Conservation (phyloP, 2,797 vertebrate species). For the Myioborus melanocephalus region DNA sequence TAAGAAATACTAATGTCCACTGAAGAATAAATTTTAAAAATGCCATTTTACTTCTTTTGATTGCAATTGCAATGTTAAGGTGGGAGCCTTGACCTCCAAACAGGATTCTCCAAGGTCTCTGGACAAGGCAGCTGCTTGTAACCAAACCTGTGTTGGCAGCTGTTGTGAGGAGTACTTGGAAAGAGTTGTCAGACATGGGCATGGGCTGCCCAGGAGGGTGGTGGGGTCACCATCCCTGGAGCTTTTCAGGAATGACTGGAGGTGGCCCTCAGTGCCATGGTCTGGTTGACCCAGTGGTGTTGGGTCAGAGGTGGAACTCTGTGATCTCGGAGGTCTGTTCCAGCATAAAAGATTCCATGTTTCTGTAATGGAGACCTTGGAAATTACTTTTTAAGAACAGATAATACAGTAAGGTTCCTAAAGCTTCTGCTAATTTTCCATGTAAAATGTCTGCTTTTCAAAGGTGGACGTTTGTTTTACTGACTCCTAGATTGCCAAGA, state of each 20-base stretch:
- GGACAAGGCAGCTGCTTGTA: background rate
- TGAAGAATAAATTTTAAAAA: background rate
- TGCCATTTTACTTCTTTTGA: background rate
- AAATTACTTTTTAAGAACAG: background rate
- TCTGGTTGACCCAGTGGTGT: rapidly evolving
- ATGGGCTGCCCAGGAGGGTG: background rate
- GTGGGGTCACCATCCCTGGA: background rate
- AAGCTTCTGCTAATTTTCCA: background rate
- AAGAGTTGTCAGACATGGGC: background rate
- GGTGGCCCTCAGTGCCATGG: background rate
- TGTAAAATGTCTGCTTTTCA: background rate
- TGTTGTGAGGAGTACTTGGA: background rate
- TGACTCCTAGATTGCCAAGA: background rate
- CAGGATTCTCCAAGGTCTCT: background rate
- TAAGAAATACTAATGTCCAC: background rate
- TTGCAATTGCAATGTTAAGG: background rate
- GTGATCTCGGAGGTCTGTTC: background rate
- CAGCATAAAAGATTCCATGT: background rate
- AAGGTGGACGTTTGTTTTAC: background rate
- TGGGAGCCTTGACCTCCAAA: background rate
- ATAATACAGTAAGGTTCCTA: background rate
- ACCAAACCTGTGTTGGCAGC: background rate
- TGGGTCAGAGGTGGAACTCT: rapidly evolving
- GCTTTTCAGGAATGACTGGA: rapidly evolving
- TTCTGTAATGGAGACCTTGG: background rate